Base-by-base conservation (phyloP, 2,888 invertebrate genomes). In the Halictus quadricinctus region DNA sequence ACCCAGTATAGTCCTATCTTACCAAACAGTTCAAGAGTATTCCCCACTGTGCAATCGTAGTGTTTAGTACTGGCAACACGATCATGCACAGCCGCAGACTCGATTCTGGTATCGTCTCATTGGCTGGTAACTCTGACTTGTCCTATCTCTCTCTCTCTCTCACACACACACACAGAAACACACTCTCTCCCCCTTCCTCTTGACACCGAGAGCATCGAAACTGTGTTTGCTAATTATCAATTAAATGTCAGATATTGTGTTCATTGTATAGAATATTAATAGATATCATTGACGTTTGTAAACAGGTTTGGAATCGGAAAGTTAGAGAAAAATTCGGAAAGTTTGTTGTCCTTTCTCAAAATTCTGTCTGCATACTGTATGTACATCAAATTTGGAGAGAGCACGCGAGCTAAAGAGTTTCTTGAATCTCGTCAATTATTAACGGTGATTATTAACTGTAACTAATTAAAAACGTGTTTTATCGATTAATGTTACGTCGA, bases 21-120 rank as follows among this genome's bases (percentile, higher is more conserved):
- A 21, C 69, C 41, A 21, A 69, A 69, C 69, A 69, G 69, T 69
- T 69, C 36, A 69, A 69, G 41, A 69, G 41, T 69, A 69, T 69
- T 69, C 69, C 69, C 41, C 41, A 41, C 69, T 10, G 41, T 69
- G 41, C 21, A 69, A 69, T 69, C 41, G 41, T 41, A 41, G 41
- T 41, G 69, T 41, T 69, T 69, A 69, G 69, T 69, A 69, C 41
- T 10, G 36, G 41, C 69, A 69, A 69, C 69, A 69, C 41, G 41
- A 69, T 69, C 36, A 69, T 69, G 69, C 69, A 69, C 69, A 41
- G 41, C 69, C 36, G 18, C 41, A 69, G 41, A 69, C 41, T 18
- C 64, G 15, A 69, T 69, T 69, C 41, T 21, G 69, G 36, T 41
- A 69, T 41, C 69, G 69, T 69, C 69, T 69, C 69, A 69, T 69